Evolutionary conservation across 2,888 invertebrate species (phyloP).

Genomic region (Griposia aprilina): DNA sequence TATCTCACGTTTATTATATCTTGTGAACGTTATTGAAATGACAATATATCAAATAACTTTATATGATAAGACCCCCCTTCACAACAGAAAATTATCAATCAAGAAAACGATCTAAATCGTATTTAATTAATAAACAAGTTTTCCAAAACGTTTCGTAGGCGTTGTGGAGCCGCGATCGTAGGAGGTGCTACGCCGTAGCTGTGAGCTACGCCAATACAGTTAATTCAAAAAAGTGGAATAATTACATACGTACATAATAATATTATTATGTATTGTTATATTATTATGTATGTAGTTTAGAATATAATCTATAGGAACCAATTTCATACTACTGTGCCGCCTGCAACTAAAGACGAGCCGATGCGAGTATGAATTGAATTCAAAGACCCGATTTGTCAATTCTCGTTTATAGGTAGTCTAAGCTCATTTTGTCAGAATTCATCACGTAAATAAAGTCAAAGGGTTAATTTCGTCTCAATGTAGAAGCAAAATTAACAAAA

Average conservation of each 20-base stretch:
- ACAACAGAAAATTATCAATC: neutral
- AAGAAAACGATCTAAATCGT: neutral
- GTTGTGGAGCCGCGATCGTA: neutral
- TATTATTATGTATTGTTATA: neutral
- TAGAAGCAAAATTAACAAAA: neutral
- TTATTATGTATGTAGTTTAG: neutral
- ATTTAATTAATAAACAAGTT: neutral
- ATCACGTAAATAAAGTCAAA: neutral
- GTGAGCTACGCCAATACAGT: neutral
- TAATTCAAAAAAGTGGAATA: neutral
- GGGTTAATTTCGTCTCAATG: neutral
- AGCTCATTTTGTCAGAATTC: neutral
- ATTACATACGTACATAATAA: too few species aligned
- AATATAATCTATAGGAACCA: too few species aligned
- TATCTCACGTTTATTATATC: too few species aligned
- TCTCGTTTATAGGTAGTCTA: neutral
- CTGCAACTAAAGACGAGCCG: neutral
- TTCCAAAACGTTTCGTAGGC: neutral
- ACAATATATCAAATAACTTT: too few species aligned
- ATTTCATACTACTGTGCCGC: neutral
- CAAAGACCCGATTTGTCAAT: neutral
- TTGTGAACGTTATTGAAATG: too few species aligned
- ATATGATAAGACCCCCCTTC: too few species aligned
- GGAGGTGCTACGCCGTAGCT: slow-evolving; percentile 2
- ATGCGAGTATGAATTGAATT: neutral